Evolutionary conservation across 1,140 invertebrate species (phyloP).

Genomic region (Aphis craccivora): DNA sequence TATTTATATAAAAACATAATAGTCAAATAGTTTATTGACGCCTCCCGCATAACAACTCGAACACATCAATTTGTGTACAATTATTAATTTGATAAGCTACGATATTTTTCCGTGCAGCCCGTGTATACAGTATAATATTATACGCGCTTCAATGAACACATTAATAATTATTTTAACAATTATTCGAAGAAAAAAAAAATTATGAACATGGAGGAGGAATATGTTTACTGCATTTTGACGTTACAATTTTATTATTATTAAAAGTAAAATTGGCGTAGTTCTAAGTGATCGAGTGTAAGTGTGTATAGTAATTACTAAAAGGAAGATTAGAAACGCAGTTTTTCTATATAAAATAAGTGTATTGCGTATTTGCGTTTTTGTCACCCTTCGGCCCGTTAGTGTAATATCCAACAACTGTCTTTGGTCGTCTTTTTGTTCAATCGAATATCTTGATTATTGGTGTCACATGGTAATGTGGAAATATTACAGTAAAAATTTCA

Average conservation of each 20-base stretch:
- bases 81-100: slow-evolving; percentile 21
- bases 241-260: background rate
- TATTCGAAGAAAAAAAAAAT: background rate
- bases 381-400: background rate
- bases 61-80: background rate
- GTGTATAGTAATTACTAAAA: background rate
- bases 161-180: slow-evolving; percentile 19
- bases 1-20: background rate
- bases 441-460: background rate
- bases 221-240: background rate
- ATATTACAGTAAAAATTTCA: background rate
- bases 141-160: slow-evolving; percentile 22
- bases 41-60: background rate
- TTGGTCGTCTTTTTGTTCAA: background rate
- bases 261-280: background rate
- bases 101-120: background rate
- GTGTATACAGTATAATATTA: background rate
- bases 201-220: background rate
- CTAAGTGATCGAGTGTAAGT: background rate
- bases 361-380: background rate
- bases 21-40: background rate
- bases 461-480: background rate
- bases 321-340: background rate
- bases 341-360: background rate
- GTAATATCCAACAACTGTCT: background rate